Evolutionary conservation across 2,888 invertebrate genomes (phyloP), one percentile per base, ranked within the genome.

Genomic region (Bedellia somnulentella): DNA sequence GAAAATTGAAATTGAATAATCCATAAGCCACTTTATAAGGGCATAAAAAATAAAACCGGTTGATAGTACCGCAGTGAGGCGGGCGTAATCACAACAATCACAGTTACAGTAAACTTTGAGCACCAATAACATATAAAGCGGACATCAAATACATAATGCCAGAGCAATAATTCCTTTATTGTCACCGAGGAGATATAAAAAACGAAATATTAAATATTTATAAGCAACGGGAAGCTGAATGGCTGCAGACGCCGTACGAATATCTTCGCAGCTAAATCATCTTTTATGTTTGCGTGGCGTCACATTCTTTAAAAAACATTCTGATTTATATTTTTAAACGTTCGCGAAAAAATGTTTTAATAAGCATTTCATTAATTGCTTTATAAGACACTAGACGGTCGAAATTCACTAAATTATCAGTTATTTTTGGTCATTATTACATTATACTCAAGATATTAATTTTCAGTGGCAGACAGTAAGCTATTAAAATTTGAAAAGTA

Each of bases 141-240:
- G 31, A 24, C 39, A 47, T 55, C 57, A 49, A 51, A 54, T 37
- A 44, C 38, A 38, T 50, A 49, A 52, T 50, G 37, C 37, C 37
- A 47, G 53, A 56, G 56, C 58, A 57, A 60, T 59, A 53, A 59
- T 57, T 59, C 49, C 50, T 57, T 55, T 58, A 62, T 59, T 52
- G 55, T 45, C 40, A 44, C 49, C 42, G 35, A 21, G 34, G 39
- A 41, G 37, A 39, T 43, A 44, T 24, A 24, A 29, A 41, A 40
- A 24, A 15, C 15, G 15, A 3, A 11, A 44, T 46, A 47, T 51
- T 51, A 52, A 56, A 58, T 57, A 59, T 58, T 54, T 54, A 57
- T 57, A 23, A 29, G 22, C 9, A 23, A 15, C 2, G 9, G n/a
- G 8, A 21, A 21, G 21, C 3, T 21, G 8, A 3, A 21, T n/a